Evolutionary conservation across 2,797 vertebrate genomes (phyloP), one percentile per base, ranked within the genome.

Genomic region (Erethizon dorsatum): DNA sequence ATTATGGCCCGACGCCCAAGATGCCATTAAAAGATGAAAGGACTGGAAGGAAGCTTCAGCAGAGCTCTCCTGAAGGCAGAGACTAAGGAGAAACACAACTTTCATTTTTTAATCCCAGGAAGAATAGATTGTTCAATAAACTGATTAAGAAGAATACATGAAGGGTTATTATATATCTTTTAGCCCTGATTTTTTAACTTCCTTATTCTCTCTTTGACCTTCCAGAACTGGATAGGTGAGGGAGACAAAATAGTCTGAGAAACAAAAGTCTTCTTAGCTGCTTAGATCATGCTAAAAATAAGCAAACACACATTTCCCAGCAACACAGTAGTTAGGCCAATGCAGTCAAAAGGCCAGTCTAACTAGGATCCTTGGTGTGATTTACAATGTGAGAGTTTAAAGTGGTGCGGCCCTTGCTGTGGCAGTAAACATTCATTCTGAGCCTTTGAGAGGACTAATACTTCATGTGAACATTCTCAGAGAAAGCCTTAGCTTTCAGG

Each of bases 391-490:
- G 31, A 56, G 80, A 54, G 37, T 89, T 96, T 84, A 96, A 96
- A 98, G 83, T 24, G 82, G 45, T 13, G 45, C 45, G 96, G 92
- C 0, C 77, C 93, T 0, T 37, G 24, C 0, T 89, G 91, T 88
- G 94, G 61, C 94, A 94, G 96, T 10, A 96, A 94, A 2, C 93
- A 84, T 96, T 94, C 88, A 95, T 82, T 96, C 83, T 50, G 88
- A 92, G 88, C 57, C 75, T 96, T 83, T 96, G 91, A 96, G 93
- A 95, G 71, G 52, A 91, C 93, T 90, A 97, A 97, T 92, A 90
- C 85, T 96, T 98, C 96, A 98, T 92, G n/a, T 80, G 82, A 95
- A 90, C 94, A 94, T 65, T 94, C 90, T 96, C 69, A 96, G 97
- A 96, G 59, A 94, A 87, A 94, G 69, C 26, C 80, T 88, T 82